These are phyloP conservation scores for Alcedo atthis DNA, from an alignment of 2,797 vertebrate species.

Conservation along the genomic window DNA sequence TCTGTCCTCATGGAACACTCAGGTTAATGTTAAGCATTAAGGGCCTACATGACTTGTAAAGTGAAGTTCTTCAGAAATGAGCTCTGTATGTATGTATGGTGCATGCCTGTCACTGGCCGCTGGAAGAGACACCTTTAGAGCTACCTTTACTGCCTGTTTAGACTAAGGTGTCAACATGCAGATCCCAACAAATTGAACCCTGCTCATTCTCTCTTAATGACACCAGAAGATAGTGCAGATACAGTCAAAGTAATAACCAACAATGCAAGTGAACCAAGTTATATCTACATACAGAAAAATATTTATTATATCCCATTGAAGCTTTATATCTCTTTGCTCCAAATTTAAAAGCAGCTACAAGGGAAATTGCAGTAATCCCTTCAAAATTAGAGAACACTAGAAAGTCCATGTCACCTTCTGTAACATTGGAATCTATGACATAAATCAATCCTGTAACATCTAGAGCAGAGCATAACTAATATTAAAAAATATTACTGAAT, in stretches of 20 bases:
- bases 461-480: neutral
- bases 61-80: neutral
- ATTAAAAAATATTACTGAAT: slow-evolving; percentile 34
- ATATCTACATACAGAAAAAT: neutral
- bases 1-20: neutral
- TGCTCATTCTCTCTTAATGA: neutral
- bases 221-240: neutral
- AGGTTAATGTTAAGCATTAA: neutral
- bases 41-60: neutral
- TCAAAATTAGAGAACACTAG: neutral
- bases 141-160: neutral
- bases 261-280: neutral
- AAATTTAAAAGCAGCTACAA: neutral
- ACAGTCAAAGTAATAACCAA: neutral
- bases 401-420: neutral
- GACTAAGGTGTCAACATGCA: neutral
- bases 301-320: neutral
- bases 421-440: neutral
- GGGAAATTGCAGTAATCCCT: neutral
- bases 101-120: neutral
- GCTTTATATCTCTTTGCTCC: neutral
- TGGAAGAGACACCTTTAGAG: too few relatives aligned
- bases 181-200: neutral
- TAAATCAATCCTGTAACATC: neutral
- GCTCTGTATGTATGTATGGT: neutral